phyloP scores from a whole-genome alignment of 2,113 vertebrate species.

The Aramus guarauna region DNA sequence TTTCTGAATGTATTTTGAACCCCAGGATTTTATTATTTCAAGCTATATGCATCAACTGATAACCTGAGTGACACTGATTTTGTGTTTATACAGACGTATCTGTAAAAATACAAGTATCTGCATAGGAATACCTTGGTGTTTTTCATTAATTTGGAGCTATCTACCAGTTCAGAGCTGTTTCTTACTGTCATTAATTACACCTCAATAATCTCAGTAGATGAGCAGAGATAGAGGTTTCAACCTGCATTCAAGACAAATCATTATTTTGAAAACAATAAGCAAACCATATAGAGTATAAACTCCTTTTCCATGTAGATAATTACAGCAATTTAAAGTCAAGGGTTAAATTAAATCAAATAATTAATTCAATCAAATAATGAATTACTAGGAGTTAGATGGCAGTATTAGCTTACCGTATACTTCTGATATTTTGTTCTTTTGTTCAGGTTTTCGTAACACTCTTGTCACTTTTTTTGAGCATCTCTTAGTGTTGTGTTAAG shows the following conservation, averaged over 20 bases:
- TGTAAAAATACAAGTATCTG: neutral
- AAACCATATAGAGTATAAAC: neutral
- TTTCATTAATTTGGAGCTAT: neutral
- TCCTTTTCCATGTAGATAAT: neutral
- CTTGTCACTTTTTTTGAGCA: neutral
- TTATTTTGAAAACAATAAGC: neutral
- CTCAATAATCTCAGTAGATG: neutral
- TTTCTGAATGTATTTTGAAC: neutral
- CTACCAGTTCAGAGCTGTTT: neutral
- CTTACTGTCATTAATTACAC: neutral
- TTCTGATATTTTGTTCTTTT: neutral
- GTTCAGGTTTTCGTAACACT: neutral
- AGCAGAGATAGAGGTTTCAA: neutral
- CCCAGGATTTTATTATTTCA: neutral
- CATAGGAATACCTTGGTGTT: neutral
- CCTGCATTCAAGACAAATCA: neutral
- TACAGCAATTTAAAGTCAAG: neutral
- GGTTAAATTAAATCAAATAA: neutral
- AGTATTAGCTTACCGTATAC: neutral
- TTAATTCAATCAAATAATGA: neutral
- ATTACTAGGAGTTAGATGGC: slow-evolving; percentile 36
- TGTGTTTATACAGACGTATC: neutral
- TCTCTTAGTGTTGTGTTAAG: neutral
- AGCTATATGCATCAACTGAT: neutral
- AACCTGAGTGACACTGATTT: neutral